Percentiles rank a stretch among this genome's conserved stretches.
phyloP scores from a whole-genome alignment of 2,888 invertebrate species.

The Rhagonycha fulva region DNA sequence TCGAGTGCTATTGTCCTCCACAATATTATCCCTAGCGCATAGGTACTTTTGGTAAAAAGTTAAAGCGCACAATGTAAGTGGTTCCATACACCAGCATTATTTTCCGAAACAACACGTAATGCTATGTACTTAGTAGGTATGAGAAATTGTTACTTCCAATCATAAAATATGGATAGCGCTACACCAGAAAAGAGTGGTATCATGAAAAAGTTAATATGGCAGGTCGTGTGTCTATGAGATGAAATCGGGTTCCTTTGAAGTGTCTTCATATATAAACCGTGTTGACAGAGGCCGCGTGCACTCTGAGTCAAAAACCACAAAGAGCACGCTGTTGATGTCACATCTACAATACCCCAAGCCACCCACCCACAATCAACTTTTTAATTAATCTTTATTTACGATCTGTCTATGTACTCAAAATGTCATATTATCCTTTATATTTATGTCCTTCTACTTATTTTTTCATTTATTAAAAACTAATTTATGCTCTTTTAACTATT shows the following conservation, averaged over 20 bases:
- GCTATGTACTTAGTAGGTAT: too few relatives aligned
- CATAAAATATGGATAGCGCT: not conserved
- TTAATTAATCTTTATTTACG: slow-evolving; percentile 19
- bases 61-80: not conserved
- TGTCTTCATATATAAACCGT: slow-evolving; percentile 42
- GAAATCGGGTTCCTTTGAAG: slow-evolving; percentile 44
- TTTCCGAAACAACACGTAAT: not conserved
- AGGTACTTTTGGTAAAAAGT: not conserved
- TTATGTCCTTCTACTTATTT: not conserved
- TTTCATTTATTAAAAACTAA: not conserved
- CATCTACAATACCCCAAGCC: slow-evolving; percentile 22
- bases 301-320: slow-evolving; percentile 49
- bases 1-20: slow-evolving; percentile 28
- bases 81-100: not conserved
- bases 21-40: slow-evolving; percentile 19
- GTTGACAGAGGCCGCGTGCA: slow-evolving; percentile 49
- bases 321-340: slow-evolving; percentile 29
- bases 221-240: slow-evolving; percentile 34
- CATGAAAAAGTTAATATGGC: slow-evolving; percentile 36
- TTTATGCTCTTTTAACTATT: not conserved
- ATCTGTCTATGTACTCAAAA: not conserved
- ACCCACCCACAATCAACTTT: slow-evolving; percentile 12
- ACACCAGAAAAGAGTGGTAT: slow-evolving; percentile 17
- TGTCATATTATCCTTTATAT: not conserved
- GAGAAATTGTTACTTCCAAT: not conserved